Conservation (phyloP, 2,888 invertebrate genomes). For the Caenorhabditis japonica region DNA sequence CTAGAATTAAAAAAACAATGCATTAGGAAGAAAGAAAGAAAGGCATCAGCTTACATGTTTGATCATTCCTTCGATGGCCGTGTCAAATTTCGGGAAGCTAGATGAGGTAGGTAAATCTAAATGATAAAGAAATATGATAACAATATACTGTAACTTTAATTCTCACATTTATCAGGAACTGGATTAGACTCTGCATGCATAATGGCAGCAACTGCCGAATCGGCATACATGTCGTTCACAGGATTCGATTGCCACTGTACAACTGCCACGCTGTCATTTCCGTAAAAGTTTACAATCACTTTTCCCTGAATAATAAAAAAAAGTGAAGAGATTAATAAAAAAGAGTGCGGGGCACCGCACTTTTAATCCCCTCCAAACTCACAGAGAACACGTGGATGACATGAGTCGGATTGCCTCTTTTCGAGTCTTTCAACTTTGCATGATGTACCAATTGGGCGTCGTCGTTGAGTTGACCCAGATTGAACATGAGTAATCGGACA, state of each 20-base stretch:
- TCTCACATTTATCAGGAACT: slow-evolving; percentile 73
- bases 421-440: slow-evolving; percentile 55
- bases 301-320: slow-evolving; percentile 30
- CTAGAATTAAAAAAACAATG: slow-evolving; percentile 22
- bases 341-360: too few species aligned
- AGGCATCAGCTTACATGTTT: slow-evolving; percentile 39
- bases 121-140: too few species aligned
- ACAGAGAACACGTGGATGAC: slow-evolving; percentile 68
- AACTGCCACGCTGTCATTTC: slow-evolving; percentile 81
- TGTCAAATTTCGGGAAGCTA: slow-evolving; percentile 23
- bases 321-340: too few species aligned
- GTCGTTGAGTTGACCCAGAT: slow-evolving; percentile 75
- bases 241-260: slow-evolving; percentile 96
- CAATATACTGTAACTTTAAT: too few species aligned
- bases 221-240: slow-evolving; percentile 97
- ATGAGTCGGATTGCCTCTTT: slow-evolving; percentile 57
- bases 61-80: slow-evolving; percentile 50
- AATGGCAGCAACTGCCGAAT: slow-evolving; percentile 90
- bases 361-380: too few species aligned
- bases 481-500: slow-evolving; percentile 80
- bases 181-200: slow-evolving; percentile 85
- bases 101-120: slow-evolving; percentile 31
- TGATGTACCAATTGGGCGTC: slow-evolving; percentile 52
- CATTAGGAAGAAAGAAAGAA: background rate
- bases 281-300: slow-evolving; percentile 42